These are phyloP conservation scores for Platycercus adscitus DNA, from an alignment of 2,113 vertebrate species.

Conservation along the genomic window DNA sequence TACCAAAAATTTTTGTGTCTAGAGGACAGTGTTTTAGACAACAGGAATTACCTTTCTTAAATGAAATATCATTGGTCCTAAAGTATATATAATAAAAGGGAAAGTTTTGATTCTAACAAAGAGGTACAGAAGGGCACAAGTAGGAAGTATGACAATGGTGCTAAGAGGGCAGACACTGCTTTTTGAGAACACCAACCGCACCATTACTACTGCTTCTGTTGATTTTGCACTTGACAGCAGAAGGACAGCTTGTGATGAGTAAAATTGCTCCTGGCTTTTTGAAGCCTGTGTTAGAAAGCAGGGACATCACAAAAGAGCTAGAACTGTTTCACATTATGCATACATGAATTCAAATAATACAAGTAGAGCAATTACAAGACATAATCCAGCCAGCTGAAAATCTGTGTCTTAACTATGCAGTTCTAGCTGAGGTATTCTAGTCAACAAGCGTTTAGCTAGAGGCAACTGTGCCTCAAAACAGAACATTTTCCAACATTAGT, in stretches of 20 bases:
- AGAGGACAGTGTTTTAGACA: neutral
- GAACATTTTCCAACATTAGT: conserved; percentile 44
- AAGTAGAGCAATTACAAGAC: conserved; percentile 26
- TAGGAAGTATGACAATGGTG: neutral
- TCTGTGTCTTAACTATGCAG: neutral
- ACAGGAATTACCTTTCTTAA: neutral
- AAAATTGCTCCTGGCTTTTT: conserved; percentile 26
- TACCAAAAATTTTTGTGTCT: neutral
- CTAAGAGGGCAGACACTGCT: neutral
- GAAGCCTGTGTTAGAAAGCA: neutral
- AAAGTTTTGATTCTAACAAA: neutral
- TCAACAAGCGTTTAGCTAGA: conserved; percentile 17
- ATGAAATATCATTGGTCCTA: neutral
- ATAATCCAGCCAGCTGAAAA: conserved; percentile 41
- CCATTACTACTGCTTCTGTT: neutral
- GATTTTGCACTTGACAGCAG: neutral
- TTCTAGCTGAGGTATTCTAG: conserved; percentile 13
- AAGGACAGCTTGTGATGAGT: neutral
- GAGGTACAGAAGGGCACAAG: neutral
- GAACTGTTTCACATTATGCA: conserved; percentile 1
- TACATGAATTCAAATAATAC: conserved; percentile 28
- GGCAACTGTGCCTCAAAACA: conserved; percentile 34
- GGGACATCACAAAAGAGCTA: neutral
- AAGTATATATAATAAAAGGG: neutral
- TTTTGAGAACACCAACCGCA: neutral